phyloP scores from a whole-genome alignment of 1,140 invertebrate genomes.

The Calosoma granatense region DNA sequence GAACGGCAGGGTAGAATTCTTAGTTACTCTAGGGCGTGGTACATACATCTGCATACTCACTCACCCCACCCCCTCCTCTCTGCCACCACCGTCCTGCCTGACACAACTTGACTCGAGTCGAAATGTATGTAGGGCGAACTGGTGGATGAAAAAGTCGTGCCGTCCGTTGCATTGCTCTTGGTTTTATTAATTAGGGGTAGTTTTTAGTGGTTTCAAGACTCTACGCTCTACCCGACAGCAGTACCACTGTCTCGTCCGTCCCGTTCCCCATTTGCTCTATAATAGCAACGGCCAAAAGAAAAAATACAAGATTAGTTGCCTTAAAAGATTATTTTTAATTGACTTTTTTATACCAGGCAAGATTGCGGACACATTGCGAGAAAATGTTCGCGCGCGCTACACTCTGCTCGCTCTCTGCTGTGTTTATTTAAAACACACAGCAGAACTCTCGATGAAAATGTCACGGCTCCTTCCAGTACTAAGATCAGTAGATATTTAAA shows the following conservation, averaged over 20 bases:
- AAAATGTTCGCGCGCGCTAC: too few relatives aligned
- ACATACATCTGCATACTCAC: conserved; percentile 14
- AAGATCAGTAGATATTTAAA: too few relatives aligned
- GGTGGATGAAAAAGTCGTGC: not conserved
- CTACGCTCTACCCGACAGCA: not conserved
- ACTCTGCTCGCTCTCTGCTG: too few relatives aligned
- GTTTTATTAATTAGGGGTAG: conserved; percentile 7
- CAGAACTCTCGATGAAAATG: too few relatives aligned
- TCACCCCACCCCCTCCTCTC: conserved; percentile 5
- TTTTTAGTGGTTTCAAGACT: not conserved
- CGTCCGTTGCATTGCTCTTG: conserved; percentile 5
- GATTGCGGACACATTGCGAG: not conserved
- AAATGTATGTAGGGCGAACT: not conserved
- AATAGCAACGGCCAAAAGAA: not conserved
- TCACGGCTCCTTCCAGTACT: too few relatives aligned
- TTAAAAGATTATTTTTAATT: conserved; percentile 9
- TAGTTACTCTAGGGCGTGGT: conserved; percentile 1
- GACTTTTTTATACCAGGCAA: conserved; percentile 3
- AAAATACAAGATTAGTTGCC: conserved; percentile 7
- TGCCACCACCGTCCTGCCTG: not conserved
- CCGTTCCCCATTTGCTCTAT: not conserved
- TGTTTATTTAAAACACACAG: too few relatives aligned
- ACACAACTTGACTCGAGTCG: too few relatives aligned
- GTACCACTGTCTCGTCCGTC: not conserved
- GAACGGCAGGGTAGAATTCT: too few relatives aligned